A percentile compares a stretch with the other conserved stretches of the same genome.
These are phyloP conservation scores for Motacilla tschutschensis DNA, from an alignment of 2,113 vertebrate species.

Conservation along the genomic window DNA sequence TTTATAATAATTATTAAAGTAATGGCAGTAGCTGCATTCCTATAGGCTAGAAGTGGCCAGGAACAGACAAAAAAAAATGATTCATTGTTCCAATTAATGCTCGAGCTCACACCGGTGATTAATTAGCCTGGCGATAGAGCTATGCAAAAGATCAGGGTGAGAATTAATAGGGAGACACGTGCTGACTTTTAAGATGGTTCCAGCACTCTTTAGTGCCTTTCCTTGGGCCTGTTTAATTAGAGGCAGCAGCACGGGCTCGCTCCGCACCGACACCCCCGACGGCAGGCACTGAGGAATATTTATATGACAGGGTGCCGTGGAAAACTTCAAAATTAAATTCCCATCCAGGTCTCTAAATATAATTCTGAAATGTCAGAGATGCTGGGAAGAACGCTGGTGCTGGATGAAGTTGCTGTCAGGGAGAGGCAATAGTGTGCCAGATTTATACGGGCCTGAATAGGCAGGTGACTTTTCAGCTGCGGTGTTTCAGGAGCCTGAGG, in stretches of 20 bases:
- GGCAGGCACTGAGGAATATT: conserved; percentile 1
- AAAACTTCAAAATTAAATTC: conserved; percentile 5
- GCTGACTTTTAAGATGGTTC: conserved; percentile 6
- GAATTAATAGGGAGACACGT: conserved; percentile 38
- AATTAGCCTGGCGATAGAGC: conserved; percentile 25
- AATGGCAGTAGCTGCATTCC: not conserved
- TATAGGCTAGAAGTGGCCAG: not conserved
- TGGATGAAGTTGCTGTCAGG: not conserved
- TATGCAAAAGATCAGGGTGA: conserved; percentile 31
- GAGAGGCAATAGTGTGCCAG: not conserved
- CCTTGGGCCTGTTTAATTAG: conserved; percentile 4
- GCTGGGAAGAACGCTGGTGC: not conserved
- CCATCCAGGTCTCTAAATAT: conserved; percentile 34
- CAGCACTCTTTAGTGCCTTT: not conserved
- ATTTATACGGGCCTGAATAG: not conserved
- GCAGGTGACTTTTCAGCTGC: not conserved
- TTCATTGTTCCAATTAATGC: conserved; percentile 56
- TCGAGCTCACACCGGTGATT: conserved; percentile 45
- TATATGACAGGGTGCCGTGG: not conserved
- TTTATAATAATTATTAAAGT: conserved; percentile 45
- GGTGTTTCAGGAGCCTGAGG: not conserved
- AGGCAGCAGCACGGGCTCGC: not conserved
- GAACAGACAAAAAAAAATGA: not conserved
- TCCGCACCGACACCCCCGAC: not conserved
- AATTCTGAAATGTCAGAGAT: conserved; percentile 28